Evolutionary conservation across 2,888 invertebrate species (phyloP).

Genomic region (Patella pellucida): DNA sequence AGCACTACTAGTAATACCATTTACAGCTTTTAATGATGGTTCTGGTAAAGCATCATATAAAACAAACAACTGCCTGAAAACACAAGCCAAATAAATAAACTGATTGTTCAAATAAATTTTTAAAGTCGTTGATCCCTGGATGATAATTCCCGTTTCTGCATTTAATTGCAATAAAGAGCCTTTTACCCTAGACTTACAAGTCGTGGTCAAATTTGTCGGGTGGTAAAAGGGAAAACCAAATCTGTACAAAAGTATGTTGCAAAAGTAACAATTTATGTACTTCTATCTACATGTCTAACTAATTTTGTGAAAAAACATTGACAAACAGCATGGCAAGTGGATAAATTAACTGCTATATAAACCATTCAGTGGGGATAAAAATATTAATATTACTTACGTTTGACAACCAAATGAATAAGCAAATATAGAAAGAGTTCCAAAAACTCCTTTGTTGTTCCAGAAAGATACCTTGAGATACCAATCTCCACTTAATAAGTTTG

Average conservation of each 20-base stretch:
- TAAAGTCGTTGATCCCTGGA: neutral
- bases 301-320: neutral
- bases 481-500: constrained; percentile 81
- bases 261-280: too few species aligned
- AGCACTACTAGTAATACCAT: constrained; percentile 87
- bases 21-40: constrained; percentile 89
- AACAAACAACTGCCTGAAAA: constrained; percentile 75
- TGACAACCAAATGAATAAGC: constrained; percentile 97
- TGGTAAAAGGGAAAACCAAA: too few species aligned
- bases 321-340: neutral
- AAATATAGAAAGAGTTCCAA: constrained; percentile 95
- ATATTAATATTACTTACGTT: constrained; percentile 77
- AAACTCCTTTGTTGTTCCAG: constrained; percentile 82
- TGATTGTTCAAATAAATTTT: neutral
- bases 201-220: too few species aligned
- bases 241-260: too few species aligned
- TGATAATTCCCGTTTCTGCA: neutral
- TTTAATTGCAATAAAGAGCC: too few species aligned
- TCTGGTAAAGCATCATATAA: constrained; percentile 92
- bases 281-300: too few species aligned
- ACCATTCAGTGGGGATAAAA: neutral
- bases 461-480: constrained; percentile 75
- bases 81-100: neutral
- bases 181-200: too few species aligned
- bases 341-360: too few species aligned